Evolutionary conservation across 1,140 invertebrate species (phyloP).

Genomic region (Hestina assimilis): DNA sequence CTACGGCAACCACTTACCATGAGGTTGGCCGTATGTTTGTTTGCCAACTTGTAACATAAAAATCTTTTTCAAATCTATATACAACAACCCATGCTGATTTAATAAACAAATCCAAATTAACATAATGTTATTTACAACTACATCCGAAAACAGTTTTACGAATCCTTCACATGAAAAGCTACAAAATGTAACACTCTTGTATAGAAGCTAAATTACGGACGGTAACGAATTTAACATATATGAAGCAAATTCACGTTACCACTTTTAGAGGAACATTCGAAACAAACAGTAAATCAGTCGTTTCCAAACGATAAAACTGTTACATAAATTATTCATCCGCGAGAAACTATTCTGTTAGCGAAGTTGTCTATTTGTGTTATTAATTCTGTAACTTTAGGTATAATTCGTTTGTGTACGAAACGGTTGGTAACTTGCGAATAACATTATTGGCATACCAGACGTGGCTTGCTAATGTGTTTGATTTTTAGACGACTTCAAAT

Average conservation of each 20-base stretch:
- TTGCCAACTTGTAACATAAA: too few relatives aligned
- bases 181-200: neutral
- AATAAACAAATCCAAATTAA: too few relatives aligned
- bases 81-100: too few relatives aligned
- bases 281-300: slow-evolving; percentile 23
- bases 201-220: neutral
- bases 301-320: slow-evolving; percentile 31
- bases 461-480: neutral
- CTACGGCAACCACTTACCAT: too few relatives aligned
- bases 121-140: too few relatives aligned
- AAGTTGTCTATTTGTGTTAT: slow-evolving; percentile 27
- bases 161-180: too few relatives aligned
- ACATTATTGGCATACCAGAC: slow-evolving; percentile 9
- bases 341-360: slow-evolving; percentile 17
- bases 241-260: neutral
- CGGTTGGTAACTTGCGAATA: slow-evolving; percentile 12
- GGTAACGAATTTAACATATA: neutral
- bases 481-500: too few relatives aligned
- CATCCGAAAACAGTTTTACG: too few relatives aligned
- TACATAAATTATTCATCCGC: slow-evolving; percentile 30
- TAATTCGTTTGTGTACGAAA: slow-evolving; percentile 19
- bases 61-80: too few relatives aligned
- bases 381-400: slow-evolving; percentile 28
- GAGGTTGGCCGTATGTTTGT: too few relatives aligned
- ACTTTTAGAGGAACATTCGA: neutral